Percentiles rank a stretch among this genome's conserved stretches.
Evolutionary conservation across 2,113 vertebrate species (phyloP).

Genomic region (Lampris megalopsis): DNA sequence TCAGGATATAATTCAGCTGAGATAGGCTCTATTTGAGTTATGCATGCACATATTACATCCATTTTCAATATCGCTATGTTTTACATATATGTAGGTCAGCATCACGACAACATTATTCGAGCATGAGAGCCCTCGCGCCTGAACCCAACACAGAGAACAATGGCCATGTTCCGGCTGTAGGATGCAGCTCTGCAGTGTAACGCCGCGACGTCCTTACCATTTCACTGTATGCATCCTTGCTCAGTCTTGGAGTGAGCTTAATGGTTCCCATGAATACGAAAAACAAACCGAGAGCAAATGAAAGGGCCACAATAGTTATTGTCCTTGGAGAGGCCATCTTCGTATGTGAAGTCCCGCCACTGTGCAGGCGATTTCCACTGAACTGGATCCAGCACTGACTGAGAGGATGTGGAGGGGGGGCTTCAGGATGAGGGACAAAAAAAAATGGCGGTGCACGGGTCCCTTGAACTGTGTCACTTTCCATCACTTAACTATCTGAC

Average conservation of each 20-base stretch:
- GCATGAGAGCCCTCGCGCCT: conserved; percentile 27
- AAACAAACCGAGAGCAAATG: conserved; percentile 93
- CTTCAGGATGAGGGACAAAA: conserved; percentile 49
- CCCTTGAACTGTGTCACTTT: conserved; percentile 34
- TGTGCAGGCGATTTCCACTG: conserved; percentile 45
- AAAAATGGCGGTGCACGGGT: conserved; percentile 63
- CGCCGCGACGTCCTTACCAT: conserved; percentile 88
- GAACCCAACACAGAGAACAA: conserved; percentile 67
- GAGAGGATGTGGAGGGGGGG: conserved; percentile 71
- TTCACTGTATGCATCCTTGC: conserved; percentile 96
- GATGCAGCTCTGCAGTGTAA: neutral
- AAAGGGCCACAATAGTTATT: conserved; percentile 93
- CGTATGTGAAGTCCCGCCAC: conserved; percentile 6
- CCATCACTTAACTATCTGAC: too few relatives aligned
- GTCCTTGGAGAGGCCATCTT: conserved; percentile 95
- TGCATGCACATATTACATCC: neutral
- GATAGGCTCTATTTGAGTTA: neutral
- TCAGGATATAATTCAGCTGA: neutral
- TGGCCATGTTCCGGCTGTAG: conserved; percentile 39
- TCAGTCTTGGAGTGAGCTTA: conserved; percentile 95
- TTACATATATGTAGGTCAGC: conserved; percentile 60
- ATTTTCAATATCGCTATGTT: neutral
- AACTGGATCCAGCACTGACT: conserved; percentile 40
- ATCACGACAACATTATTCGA: conserved; percentile 29
- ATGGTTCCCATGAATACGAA: conserved; percentile 99